Evolutionary conservation across 2,888 invertebrate species (phyloP), one percentile per base, ranked within the genome.

Genomic region (Epistrophe grossulariae): DNA sequence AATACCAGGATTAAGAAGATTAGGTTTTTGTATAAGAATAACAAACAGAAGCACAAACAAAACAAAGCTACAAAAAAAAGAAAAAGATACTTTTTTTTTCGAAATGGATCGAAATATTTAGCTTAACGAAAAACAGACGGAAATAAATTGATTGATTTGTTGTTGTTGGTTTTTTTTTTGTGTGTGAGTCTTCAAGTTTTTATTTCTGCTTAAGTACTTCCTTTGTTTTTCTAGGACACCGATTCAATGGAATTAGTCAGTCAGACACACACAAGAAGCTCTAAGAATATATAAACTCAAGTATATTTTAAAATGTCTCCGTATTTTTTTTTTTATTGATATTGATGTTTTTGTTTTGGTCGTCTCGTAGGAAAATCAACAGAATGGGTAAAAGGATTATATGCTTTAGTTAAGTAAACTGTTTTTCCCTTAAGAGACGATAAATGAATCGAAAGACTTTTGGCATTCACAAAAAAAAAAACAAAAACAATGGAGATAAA

Each of bases 221-320:
- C 55, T 55, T 55, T 55, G 55, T 55, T 55, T 55, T 55, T 55
- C 28, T 28, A 55, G 55, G 55, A 55, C 55, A 55, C 55, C 31
- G 55, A 31, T 31, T 55, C 31, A 28, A 55, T 55, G 55, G 28
- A 15, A 55, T 55, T 55, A 55, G 55, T 55, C 28, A 55, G 55
- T 31, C 55, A 31, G 31, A 31, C 28, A 55, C 55, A 55, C 8
- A 55, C 55, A 55, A 28, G 55, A 55, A 28, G 55, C 28, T 28
- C 55, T 28, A 9, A n/a, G 15, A 24, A 24, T 24, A 2, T 55
- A 28, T 55, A 55, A 55, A 55, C 55, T 55, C 15, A 15, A 55
- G 55, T 55, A 55, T 55, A 55, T 55, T 55, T 55, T 55, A 55
- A 55, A 55, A 55, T 55, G 55, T 55, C 55, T 55, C 28, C 9